Conservation (phyloP, 2,888 invertebrate genomes). For the Stenolophus ochropezus region DNA sequence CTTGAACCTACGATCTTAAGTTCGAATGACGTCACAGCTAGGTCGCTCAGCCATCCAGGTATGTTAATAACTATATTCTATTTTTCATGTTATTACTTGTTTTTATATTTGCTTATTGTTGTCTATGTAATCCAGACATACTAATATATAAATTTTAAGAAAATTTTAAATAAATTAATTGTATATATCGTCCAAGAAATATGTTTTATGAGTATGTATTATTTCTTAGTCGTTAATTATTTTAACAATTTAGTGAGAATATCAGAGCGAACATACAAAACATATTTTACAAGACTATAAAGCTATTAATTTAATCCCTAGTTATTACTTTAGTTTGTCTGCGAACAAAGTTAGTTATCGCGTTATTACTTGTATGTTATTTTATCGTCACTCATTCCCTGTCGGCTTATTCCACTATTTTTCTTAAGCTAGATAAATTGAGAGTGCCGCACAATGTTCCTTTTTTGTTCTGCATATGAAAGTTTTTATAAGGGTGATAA, state of each 20-base stretch:
- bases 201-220: neutral
- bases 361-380: neutral
- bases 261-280: neutral
- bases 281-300: neutral
- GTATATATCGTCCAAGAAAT: neutral
- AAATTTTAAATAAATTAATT: too few species aligned
- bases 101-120: too few species aligned
- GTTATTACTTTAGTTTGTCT: too few species aligned
- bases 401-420: neutral
- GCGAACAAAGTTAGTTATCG: neutral
- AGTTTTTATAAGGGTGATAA: neutral
- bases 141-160: too few species aligned
- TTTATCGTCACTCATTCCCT: neutral
- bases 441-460: neutral
- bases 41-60: too few species aligned
- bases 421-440: neutral
- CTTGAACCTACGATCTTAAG: too few species aligned
- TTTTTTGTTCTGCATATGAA: neutral
- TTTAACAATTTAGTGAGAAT: neutral
- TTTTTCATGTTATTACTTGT: too few species aligned
- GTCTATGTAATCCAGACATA: too few species aligned
- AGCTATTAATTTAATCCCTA: neutral
- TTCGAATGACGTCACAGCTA: too few species aligned
- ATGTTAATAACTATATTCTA: too few species aligned
- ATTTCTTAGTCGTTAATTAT: neutral